Percentiles rank a stretch among this genome's conserved stretches.
These are phyloP conservation scores for Matsumyia berberina DNA, from an alignment of 2,888 invertebrate genomes.

Conservation along the genomic window DNA sequence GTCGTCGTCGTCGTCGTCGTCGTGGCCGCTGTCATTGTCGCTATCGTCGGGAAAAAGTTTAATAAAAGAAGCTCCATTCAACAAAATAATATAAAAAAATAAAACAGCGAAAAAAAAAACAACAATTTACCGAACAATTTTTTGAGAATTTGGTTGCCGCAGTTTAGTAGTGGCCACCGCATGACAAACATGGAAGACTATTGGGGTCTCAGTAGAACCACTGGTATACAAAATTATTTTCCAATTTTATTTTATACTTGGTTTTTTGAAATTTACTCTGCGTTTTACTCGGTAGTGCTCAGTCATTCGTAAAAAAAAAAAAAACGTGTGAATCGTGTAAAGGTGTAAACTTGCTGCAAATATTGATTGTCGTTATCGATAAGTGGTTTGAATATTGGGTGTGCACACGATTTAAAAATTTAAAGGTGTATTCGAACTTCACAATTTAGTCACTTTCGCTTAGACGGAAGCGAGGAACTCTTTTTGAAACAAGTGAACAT, in stretches of 20 bases:
- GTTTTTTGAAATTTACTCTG: conserved; percentile 43
- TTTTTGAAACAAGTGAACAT: conserved; percentile 37
- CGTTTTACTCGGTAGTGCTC: conserved; percentile 43
- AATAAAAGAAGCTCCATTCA: conserved; percentile 61
- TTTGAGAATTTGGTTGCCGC: conserved; percentile 66
- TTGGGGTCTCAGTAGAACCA: conserved; percentile 84
- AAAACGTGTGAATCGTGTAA: conserved; percentile 53
- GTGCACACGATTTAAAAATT: background rate
- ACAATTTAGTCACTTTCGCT: too few relatives aligned
- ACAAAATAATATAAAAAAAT: conserved; percentile 51
- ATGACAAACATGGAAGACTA: conserved; percentile 81
- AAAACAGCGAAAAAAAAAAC: conserved; percentile 51
- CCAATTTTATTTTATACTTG: conserved; percentile 35
- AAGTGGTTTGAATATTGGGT: conserved; percentile 54
- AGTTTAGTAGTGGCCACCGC: conserved; percentile 78
- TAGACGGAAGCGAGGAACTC: conserved; percentile 49
- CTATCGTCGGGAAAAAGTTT: conserved; percentile 56
- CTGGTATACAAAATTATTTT: conserved; percentile 80
- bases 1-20: conserved; percentile 50
- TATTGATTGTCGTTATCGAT: conserved; percentile 39
- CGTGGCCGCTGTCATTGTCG: conserved; percentile 26
- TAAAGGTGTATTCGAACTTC: background rate
- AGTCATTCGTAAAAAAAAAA: conserved; percentile 50
- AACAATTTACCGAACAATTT: conserved; percentile 50
- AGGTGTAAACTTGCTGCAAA: conserved; percentile 19